phyloP scores from a whole-genome alignment of 2,113 vertebrate genomes.

The Piaya cayana region DNA sequence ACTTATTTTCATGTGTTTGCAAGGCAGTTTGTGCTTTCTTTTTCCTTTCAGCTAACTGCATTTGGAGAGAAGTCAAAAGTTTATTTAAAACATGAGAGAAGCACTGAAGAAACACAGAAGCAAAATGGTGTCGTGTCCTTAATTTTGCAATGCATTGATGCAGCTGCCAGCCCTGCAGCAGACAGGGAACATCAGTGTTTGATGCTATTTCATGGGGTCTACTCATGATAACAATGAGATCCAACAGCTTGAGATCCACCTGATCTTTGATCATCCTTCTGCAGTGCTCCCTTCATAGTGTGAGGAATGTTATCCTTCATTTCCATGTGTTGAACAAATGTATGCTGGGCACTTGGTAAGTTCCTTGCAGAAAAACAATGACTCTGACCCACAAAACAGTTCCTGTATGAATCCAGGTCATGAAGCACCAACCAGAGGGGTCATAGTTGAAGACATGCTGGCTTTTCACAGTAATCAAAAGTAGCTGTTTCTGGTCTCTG shows the following conservation, averaged over 20 bases:
- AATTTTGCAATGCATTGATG: not conserved
- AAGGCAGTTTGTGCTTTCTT: conserved; percentile 49
- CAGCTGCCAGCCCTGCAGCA: conserved; percentile 20
- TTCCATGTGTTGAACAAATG: not conserved
- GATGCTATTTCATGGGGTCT: not conserved
- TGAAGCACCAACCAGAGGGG: not conserved
- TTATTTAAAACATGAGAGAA: conserved; percentile 72
- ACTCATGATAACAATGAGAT: not conserved
- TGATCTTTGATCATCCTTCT: not conserved
- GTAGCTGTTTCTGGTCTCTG: fast-evolving
- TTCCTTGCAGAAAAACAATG: not conserved
- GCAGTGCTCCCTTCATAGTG: not conserved
- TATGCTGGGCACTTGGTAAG: not conserved
- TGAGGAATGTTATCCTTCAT: not conserved
- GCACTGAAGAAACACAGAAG: conserved; percentile 52
- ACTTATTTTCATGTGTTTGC: conserved; percentile 67
- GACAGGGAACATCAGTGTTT: not conserved
- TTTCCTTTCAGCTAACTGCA: conserved; percentile 40
- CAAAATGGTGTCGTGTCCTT: conserved; percentile 40
- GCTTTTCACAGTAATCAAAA: not conserved
- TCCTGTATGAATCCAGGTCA: not conserved
- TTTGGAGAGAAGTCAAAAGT: conserved; percentile 64
- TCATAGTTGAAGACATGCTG: not conserved
- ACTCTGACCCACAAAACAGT: not conserved
- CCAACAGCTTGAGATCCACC: not conserved